Base-by-base conservation (phyloP, 2,888 invertebrate genomes). In the Eupeodes luniger region DNA sequence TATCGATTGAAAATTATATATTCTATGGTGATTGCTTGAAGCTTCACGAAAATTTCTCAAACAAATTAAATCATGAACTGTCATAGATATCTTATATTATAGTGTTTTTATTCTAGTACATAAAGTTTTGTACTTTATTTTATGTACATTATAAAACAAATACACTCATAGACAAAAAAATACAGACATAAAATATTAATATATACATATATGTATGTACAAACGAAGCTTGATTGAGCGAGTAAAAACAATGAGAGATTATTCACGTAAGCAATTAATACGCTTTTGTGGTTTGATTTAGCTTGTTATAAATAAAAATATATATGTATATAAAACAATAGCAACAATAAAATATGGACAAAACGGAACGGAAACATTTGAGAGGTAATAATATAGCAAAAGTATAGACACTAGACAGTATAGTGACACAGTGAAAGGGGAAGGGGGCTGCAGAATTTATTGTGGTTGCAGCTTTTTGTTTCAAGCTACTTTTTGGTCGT, bases 261-360 rank as follows among this genome's bases (percentile, higher is more conserved):
- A 88, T 85, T 85, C 81, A 88, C 81, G 88, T 85, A 85, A 83
- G 87, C 87, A 88, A 88, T 88, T 88, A 88, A 88, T 85, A 81
- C 81, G 66, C 64, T 75, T 85, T 84, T 85, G 88, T 72, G 81
- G 88, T 85, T 85, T 61, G 81, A 69, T 78, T 83, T 88, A 69
- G 75, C 51, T 81, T 85, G 81, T 78, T 88, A 77, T 81, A 84
- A 85, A 80, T 87, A 82, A 82, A 86, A 82, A 86, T 75, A 79
- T 27, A 27, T 27, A 82, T 40, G 70, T 79, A 11, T 82, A 70
- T 59, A 70, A 79, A 79, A 86, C 75, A 78, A 82, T 27, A 27
- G 27, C 27, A 82, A 70, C 75, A 78, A 55, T 53, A 70, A 55
- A 69, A 69, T n/a, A 61, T 53, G 14, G 44, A 55, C 61, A 27